Percentiles rank a stretch among this genome's conserved stretches.
These are phyloP conservation scores for Otolemur crassicaudatus DNA, from an alignment of 2,797 vertebrate genomes.

Conservation along the genomic window DNA sequence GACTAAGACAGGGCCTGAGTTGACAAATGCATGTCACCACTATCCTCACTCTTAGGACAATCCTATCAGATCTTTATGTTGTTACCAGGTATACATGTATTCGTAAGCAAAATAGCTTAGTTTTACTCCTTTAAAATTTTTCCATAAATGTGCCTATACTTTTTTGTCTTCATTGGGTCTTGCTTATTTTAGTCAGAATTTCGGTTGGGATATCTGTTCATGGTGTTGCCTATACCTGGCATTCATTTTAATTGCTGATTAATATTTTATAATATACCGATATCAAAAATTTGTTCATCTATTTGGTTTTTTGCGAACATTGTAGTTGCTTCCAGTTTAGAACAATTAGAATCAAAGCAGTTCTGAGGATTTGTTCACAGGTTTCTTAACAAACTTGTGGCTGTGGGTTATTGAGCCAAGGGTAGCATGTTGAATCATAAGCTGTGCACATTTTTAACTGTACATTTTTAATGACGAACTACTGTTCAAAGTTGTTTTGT, in stretches of 20 bases:
- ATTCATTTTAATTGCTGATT: constrained; percentile 28
- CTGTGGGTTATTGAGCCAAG: not conserved
- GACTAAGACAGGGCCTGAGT: too few species aligned
- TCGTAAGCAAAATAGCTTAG: not conserved
- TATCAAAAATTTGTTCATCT: not conserved
- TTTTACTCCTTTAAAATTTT: not conserved
- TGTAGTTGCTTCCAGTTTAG: not conserved
- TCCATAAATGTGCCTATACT: not conserved
- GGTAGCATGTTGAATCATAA: not conserved
- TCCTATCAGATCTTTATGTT: not conserved
- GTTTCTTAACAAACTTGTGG: not conserved
- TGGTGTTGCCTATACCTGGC: not conserved
- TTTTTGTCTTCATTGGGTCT: not conserved
- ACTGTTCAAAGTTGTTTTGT: not conserved
- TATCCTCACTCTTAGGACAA: not conserved
- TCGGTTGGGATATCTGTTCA: not conserved
- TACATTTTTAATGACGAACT: not conserved
- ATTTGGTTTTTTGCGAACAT: not conserved
- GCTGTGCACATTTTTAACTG: not conserved
- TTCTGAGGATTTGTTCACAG: not conserved
- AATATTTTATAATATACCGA: not conserved
- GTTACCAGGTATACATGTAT: not conserved
- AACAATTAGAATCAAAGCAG: not conserved
- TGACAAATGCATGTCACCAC: not conserved
- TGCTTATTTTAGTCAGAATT: not conserved